A percentile compares a stretch with the other conserved stretches of the same genome.
These are phyloP conservation scores for Electrophaes corylata DNA, from an alignment of 2,888 invertebrate genomes.

Conservation along the genomic window DNA sequence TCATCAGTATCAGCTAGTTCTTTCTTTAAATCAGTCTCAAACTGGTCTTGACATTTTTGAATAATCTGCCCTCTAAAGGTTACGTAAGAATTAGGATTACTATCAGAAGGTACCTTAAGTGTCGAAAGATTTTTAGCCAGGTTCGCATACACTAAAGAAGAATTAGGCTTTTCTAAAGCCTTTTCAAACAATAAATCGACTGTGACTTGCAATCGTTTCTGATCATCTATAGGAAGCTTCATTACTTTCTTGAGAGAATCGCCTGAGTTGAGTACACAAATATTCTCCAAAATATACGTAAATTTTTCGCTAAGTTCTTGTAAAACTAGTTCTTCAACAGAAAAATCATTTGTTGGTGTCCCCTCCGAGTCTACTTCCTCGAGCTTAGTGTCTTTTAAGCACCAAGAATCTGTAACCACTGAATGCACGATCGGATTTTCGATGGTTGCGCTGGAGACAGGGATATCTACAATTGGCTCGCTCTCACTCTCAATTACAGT, in stretches of 20 bases:
- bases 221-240: background rate
- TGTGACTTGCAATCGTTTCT: slow-evolving; percentile 71
- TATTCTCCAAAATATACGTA: slow-evolving; percentile 94
- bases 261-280: slow-evolving; percentile 81
- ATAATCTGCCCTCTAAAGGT: slow-evolving; percentile 92
- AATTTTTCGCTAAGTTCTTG: slow-evolving; percentile 91
- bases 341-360: slow-evolving; percentile 50
- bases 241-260: background rate
- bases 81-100: slow-evolving; percentile 68
- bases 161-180: slow-evolving; percentile 97
- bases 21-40: slow-evolving; percentile 87
- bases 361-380: slow-evolving; percentile 87
- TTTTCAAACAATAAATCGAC: slow-evolving; percentile 96
- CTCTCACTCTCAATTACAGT: slow-evolving; percentile 82
- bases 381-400: slow-evolving; percentile 91
- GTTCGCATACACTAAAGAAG: slow-evolving; percentile 94
- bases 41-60: slow-evolving; percentile 94
- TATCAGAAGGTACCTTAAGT: slow-evolving; percentile 81
- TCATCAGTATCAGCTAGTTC: slow-evolving; percentile 78
- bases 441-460: slow-evolving; percentile 41
- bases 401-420: slow-evolving; percentile 87
- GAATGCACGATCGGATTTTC: slow-evolving; percentile 77
- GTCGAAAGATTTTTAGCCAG: slow-evolving; percentile 90
- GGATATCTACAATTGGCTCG: slow-evolving; percentile 55
- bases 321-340: slow-evolving; percentile 67